These are phyloP conservation scores for Mastomys coucha DNA, from an alignment of 2,113 vertebrate genomes.

Conservation along the genomic window DNA sequence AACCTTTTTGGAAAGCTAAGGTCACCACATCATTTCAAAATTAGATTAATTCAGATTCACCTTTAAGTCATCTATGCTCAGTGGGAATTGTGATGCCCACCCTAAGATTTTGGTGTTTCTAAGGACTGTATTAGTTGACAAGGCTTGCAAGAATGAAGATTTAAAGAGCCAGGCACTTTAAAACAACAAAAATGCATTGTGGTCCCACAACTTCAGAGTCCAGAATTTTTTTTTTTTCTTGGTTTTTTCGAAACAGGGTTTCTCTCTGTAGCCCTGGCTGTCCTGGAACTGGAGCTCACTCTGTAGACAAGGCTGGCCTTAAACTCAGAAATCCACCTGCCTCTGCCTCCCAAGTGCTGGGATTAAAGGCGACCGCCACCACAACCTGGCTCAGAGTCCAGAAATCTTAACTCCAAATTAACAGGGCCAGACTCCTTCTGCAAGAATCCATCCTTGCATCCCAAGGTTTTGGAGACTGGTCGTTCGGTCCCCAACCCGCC, in stretches of 20 bases:
- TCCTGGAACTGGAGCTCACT: no score
- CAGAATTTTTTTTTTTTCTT: neutral
- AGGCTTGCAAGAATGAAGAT: neutral
- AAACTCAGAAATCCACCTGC: no score
- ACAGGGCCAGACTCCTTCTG: neutral
- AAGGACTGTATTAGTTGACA: neutral
- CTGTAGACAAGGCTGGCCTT: no score
- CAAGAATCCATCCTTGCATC: neutral
- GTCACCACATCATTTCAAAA: conserved; percentile 3
- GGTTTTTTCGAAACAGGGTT: no score
- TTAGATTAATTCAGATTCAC: conserved; percentile 12
- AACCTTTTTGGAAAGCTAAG: neutral
- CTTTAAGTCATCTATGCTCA: neutral
- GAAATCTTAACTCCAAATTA: neutral
- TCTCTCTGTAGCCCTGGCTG: no score
- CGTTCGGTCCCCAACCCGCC: no score
- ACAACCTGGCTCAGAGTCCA: neutral
- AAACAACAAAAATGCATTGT: neutral
- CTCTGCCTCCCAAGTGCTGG: no score
- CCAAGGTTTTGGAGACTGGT: neutral
- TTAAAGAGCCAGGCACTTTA: neutral
- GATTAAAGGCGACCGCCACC: no score
- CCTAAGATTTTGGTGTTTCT: neutral
- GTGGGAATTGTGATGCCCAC: neutral
- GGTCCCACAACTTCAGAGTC: neutral